Percentiles rank a stretch among this genome's conserved stretches.
Conservation (phyloP, 2,797 vertebrate species). For the Agapornis canus region DNA sequence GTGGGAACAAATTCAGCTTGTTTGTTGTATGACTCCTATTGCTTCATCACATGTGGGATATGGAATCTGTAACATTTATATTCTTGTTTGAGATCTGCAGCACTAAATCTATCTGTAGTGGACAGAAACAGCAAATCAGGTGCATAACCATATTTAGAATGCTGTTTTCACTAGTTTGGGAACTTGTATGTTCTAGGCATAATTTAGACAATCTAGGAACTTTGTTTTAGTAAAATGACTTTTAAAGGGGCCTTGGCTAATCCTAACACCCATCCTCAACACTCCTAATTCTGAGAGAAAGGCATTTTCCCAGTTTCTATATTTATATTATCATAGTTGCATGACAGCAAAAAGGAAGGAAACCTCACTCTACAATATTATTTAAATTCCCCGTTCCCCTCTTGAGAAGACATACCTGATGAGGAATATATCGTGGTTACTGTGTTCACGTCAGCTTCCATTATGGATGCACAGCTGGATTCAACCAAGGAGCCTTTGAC, state of each 20-base stretch:
- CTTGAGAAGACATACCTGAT: conserved; percentile 80
- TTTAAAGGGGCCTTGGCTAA: not conserved
- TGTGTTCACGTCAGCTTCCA: conserved; percentile 78
- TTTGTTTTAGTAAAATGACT: not conserved
- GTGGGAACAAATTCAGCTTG: not conserved
- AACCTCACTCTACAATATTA: not conserved
- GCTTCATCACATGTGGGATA: not conserved
- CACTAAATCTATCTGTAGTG: not conserved
- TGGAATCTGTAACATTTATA: not conserved
- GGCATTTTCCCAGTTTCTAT: not conserved
- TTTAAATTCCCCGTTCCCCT: not conserved
- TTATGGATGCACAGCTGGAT: conserved; percentile 82
- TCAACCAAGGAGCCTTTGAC: conserved; percentile 84
- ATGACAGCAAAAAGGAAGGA: not conserved
- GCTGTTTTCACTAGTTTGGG: not conserved
- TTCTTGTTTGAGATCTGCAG: not conserved
- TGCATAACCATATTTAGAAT: not conserved
- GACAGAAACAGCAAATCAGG: not conserved
- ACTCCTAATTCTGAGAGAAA: not conserved
- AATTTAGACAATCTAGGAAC: not conserved
- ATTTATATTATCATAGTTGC: not conserved
- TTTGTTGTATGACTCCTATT: not conserved
- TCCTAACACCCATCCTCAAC: not conserved
- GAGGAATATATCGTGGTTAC: conserved; percentile 84
- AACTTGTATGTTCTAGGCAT: not conserved